Percentiles rank a stretch among this genome's conserved stretches.
phyloP scores from a whole-genome alignment of 2,113 vertebrate genomes.

The Podocnemis expansa region DNA sequence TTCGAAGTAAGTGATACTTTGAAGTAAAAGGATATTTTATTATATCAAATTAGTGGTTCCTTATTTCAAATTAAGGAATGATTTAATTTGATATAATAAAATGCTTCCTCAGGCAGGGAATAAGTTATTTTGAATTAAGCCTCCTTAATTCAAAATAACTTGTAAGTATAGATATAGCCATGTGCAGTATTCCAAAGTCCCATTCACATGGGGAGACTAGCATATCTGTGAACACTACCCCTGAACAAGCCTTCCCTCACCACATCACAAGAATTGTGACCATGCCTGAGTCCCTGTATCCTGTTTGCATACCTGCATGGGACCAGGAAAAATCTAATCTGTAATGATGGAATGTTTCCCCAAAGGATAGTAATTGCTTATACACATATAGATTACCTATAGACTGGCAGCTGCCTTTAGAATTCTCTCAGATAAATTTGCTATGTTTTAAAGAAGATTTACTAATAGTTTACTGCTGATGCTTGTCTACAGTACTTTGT shows the following conservation, averaged over 20 bases:
- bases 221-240: neutral
- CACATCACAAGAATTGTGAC: neutral
- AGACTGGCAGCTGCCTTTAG: neutral
- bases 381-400: neutral
- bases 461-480: neutral
- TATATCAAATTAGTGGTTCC: no score
- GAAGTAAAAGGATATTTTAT: no score
- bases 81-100: no score
- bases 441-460: neutral
- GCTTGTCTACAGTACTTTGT: neutral
- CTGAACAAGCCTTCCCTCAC: neutral
- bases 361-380: neutral
- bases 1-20: no score
- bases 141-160: no score
- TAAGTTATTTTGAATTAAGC: no score
- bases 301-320: neutral
- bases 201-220: neutral
- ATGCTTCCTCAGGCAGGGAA: no score
- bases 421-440: neutral
- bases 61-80: no score
- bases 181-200: neutral
- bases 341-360: neutral
- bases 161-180: no score
- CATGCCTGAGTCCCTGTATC: neutral
- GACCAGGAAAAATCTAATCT: slow-evolving; percentile 14